Evolutionary conservation across 1,140 invertebrate genomes (phyloP), one percentile per base, ranked within the genome.

Genomic region (Aphidius gifuensis): DNA sequence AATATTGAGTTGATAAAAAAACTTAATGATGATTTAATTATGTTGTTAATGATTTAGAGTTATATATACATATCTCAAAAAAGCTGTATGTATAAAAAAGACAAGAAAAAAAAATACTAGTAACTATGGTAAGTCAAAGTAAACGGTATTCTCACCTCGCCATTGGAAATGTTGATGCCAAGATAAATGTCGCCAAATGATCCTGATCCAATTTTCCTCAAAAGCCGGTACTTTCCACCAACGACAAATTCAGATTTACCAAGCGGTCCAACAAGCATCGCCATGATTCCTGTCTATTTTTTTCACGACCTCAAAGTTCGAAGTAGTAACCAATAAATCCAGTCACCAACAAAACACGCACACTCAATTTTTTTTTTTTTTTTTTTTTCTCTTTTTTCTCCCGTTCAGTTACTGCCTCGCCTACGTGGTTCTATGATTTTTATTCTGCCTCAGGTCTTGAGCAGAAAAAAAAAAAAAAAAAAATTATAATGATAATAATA

Each of bases 161-260:
- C 96, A 88, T 94, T 97, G 74, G 89, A 86, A 74, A 96, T 89
- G 85, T 97, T 98, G 81, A 98, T 96, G 67, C 92, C 96, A 71
- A 99, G 85, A 82, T 97, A 99, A 78, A 99, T 99, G 83, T 99
- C 97, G 76, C 97, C 97, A 83, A 99, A 99, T 5, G 96, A 98
- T 68, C 97, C 97, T 79, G 94, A 96, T 77, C 93, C 97, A 75
- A 99, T 98, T 86, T 97, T 97, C 69, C 96, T 86, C 72, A 97
- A 90, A 70, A 99, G 86, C 76, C 94, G 89, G 83, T 99, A 99
- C 82, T 96, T 96, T 70, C 88, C 88, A 71, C 90, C 92, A 71
- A 96, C 91, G 73, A 94, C 85, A 79, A 93, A 88, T 75, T 93
- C 91, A 70, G 81, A 77, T 85, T 85, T 67, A 74, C 64, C 69